phyloP scores from a whole-genome alignment of 2,797 vertebrate species.

The Lophura swinhoii region DNA sequence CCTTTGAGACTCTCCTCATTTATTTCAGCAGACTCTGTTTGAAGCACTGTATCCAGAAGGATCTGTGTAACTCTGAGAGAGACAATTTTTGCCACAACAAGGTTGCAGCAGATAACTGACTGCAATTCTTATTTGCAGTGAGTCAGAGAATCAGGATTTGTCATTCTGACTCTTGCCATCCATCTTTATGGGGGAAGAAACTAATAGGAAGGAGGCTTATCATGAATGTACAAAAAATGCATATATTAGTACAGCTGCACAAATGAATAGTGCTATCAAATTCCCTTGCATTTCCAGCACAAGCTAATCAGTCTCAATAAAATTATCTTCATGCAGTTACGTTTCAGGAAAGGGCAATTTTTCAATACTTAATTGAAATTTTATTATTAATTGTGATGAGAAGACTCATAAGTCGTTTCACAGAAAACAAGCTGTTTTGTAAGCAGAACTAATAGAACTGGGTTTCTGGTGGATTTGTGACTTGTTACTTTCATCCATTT shows the following conservation, averaged over 20 bases:
- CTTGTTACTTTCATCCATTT: not conserved
- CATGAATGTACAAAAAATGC: not conserved
- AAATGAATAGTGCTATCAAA: not conserved
- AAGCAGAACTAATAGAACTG: not conserved
- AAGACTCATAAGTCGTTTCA: not conserved
- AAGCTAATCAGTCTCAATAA: slow-evolving; percentile 3
- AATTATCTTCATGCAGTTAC: not conserved
- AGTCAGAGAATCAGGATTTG: slow-evolving; percentile 11
- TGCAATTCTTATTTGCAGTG: slow-evolving; percentile 12
- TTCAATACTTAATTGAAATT: not conserved
- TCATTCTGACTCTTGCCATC: slow-evolving; percentile 20
- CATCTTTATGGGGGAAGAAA: not conserved
- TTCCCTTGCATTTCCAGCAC: not conserved
- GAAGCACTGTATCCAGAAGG: not conserved
- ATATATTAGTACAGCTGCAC: not conserved
- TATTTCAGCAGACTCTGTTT: not conserved
- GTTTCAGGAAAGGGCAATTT: not conserved
- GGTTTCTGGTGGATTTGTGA: not conserved
- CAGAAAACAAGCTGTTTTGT: not conserved
- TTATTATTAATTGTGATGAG: not conserved
- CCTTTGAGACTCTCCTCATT: not conserved
- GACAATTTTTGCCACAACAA: slow-evolving; percentile 39
- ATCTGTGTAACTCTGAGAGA: slow-evolving; percentile 10
- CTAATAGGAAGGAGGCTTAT: not conserved
- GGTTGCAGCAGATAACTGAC: slow-evolving; percentile 42